phyloP scores from a whole-genome alignment of 2,888 invertebrate genomes.

The Lydus trimaculatus region DNA sequence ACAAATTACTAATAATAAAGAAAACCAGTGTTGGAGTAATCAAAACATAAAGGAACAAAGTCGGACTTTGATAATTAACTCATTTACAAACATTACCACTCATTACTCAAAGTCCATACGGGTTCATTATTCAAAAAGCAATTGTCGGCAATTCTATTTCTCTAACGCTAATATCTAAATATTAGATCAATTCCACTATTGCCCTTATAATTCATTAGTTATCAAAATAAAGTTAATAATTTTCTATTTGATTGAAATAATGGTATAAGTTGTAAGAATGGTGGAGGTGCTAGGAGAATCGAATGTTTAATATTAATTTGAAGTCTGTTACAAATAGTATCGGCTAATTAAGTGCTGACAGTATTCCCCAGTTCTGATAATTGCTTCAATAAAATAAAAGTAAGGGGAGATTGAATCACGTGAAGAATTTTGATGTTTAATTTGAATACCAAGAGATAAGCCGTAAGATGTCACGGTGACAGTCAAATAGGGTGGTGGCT shows the following conservation, averaged over 20 bases:
- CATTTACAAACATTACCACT: slow-evolving; percentile 57
- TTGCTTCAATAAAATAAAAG: slow-evolving; percentile 29
- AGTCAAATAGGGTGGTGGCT: background rate
- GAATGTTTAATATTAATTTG: background rate
- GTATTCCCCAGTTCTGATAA: slow-evolving; percentile 33
- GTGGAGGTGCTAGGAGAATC: background rate
- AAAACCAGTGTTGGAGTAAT: slow-evolving; percentile 47
- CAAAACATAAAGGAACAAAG: slow-evolving; percentile 53
- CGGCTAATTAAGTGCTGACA: slow-evolving; percentile 31
- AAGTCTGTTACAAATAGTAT: background rate
- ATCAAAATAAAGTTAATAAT: background rate
- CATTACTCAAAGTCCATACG: slow-evolving; percentile 61
- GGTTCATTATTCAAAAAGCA: slow-evolving; percentile 59
- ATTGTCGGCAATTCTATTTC: slow-evolving; percentile 41
- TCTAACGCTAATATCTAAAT: background rate
- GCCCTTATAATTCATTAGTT: background rate
- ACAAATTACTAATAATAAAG: slow-evolving; percentile 52
- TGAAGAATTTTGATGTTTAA: slow-evolving; percentile 25
- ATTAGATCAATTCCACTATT: background rate
- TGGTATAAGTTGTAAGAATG: background rate
- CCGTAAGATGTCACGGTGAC: slow-evolving; percentile 6
- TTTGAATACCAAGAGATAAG: slow-evolving; percentile 7
- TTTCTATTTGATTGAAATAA: background rate
- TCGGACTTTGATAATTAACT: slow-evolving; percentile 60
- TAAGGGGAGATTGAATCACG: slow-evolving; percentile 27